Evolutionary conservation across 2,797 vertebrate genomes (phyloP).

Genomic region (Tarsius wallacei): DNA sequence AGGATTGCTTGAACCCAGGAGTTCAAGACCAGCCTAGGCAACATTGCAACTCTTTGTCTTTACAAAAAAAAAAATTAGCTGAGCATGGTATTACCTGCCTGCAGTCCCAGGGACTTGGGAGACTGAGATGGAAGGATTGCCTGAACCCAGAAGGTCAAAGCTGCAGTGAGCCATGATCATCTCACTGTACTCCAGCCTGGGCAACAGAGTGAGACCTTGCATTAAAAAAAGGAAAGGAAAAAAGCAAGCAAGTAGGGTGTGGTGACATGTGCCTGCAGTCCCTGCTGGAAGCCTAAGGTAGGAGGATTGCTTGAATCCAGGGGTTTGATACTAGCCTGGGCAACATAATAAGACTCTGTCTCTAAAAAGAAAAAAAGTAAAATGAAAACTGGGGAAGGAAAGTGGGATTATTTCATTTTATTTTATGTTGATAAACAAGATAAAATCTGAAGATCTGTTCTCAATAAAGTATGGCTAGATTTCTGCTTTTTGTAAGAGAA

Average conservation of each 20-base stretch:
- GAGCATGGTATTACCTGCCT: no score
- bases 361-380: constrained; percentile 58
- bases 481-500: constrained; percentile 46
- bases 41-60: no score
- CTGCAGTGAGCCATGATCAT: no score
- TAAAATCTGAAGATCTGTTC: background rate
- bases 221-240: no score
- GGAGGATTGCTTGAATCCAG: background rate
- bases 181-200: no score
- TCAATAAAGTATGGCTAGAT: background rate
- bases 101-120: no score
- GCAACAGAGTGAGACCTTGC: no score
- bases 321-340: background rate
- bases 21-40: no score
- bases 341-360: background rate
- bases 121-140: no score
- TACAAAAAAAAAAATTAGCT: no score
- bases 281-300: background rate
- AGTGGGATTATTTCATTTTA: constrained; percentile 3
- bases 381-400: background rate
- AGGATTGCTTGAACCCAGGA: no score
- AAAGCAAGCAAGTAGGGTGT: background rate
- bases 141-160: no score
- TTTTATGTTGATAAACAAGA: background rate
- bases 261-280: background rate